These are phyloP conservation scores for Heliconius hewitsoni DNA, from an alignment of 1,140 invertebrate genomes.

Conservation along the genomic window DNA sequence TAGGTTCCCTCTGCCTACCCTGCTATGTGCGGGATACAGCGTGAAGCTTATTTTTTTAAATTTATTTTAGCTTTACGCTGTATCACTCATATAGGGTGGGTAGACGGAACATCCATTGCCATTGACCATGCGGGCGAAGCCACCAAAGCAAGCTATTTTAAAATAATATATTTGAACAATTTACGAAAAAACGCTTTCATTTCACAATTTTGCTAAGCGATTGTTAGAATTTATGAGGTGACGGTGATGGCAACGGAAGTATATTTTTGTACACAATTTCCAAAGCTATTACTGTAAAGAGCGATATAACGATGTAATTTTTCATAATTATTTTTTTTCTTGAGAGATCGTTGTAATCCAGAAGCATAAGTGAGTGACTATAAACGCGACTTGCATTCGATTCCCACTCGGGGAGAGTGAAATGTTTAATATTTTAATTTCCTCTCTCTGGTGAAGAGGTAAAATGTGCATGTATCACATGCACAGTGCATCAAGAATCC, in stretches of 20 bases:
- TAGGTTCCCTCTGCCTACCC: too few species aligned
- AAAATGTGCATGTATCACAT: too few species aligned
- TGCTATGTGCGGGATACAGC: too few species aligned
- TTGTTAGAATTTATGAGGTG: constrained; percentile 12
- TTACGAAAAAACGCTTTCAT: background rate
- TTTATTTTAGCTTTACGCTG: too few species aligned
- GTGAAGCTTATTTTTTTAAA: too few species aligned
- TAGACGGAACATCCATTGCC: too few species aligned
- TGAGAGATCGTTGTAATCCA: background rate
- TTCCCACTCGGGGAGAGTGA: too few species aligned
- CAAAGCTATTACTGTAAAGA: background rate
- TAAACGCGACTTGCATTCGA: too few species aligned
- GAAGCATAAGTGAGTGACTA: background rate
- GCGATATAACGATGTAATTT: background rate
- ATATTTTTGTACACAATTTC: constrained; percentile 3
- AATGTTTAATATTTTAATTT: too few species aligned
- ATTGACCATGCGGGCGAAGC: background rate
- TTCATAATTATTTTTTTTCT: constrained; percentile 4
- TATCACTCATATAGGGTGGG: too few species aligned
- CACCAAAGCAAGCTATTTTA: background rate
- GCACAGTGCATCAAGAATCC: too few species aligned
- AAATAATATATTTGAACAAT: background rate
- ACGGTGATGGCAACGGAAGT: constrained; percentile 2
- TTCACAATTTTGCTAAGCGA: background rate
- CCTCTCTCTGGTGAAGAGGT: too few species aligned